Evolutionary conservation across 2,113 vertebrate species (phyloP), one percentile per base, ranked within the genome.

Genomic region (Tetraodon nigroviridis): DNA sequence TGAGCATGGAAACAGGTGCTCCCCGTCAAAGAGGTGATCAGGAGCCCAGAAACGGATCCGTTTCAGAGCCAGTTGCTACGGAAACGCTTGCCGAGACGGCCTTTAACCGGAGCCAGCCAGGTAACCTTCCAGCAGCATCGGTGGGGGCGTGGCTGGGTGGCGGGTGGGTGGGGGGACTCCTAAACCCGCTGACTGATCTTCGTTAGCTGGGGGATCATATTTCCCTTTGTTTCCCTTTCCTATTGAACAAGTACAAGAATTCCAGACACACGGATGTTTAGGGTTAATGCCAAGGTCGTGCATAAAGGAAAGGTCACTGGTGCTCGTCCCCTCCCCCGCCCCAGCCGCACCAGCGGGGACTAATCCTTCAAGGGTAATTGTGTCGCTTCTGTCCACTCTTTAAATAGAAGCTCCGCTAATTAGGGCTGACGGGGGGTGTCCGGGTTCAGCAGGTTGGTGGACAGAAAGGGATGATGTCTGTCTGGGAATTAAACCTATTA

Each of bases 401-500:
- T 79, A 86, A 85, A 80, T 75, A 74, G 68, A 81, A 60, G 24
- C 72, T 37, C 49, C 37, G 32, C 70, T 83, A 78, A 86, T 84
- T 79, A 71, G 64, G 50, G 47, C 24, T 51, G 75, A 69, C 81
- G 55, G 73, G 75, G 69, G 74, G 51, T 20, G 51, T 12, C 17
- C 13, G 20, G 63, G 58, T 63, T 76, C 64, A 75, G 62, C 62
- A 73, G 58, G 61, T 76, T 5, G 58, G 11, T 60, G 75, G 67
- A 75, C 75, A 70, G 62, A 12, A 5, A n/a, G 55, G 56, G 17
- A 42, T 18, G 52, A 66, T 29, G 47, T 47, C 59, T 37, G 32
- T 37, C 32, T 37, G 32, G 32, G 32, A 37, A 37, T 37, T 37
- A 37, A 37, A 37, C 32, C 32, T 37, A 37, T 37, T 37, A 37